These are phyloP conservation scores for Eulacestoma nigropectus DNA, from an alignment of 2,113 vertebrate genomes.

Conservation along the genomic window DNA sequence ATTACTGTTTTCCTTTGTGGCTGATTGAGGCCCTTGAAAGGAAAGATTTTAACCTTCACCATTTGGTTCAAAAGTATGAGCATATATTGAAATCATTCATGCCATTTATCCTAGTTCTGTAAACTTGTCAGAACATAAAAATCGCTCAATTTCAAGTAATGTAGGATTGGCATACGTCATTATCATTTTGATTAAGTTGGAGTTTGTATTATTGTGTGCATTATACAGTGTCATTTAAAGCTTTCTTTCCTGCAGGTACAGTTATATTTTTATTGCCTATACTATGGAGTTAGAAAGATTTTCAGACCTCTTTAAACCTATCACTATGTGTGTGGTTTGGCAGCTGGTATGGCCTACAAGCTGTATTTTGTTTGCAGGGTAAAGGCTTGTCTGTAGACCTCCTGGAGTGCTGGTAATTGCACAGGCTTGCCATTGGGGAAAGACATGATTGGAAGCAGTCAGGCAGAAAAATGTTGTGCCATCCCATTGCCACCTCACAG, in stretches of 20 bases:
- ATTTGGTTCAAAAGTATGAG: slow-evolving; percentile 95
- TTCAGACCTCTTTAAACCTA: slow-evolving; percentile 78
- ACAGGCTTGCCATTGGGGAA: slow-evolving; percentile 86
- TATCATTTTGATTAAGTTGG: slow-evolving; percentile 98
- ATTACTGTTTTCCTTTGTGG: slow-evolving; percentile 99
- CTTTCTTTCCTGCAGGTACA: slow-evolving; percentile 78
- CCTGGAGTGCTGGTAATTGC: slow-evolving; percentile 96
- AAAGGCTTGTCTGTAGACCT: slow-evolving; percentile 90
- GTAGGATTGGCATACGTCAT: slow-evolving; percentile 94
- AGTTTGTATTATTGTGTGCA: slow-evolving; percentile 83
- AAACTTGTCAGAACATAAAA: slow-evolving; percentile 98
- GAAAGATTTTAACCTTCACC: slow-evolving; percentile 99
- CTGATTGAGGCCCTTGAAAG: slow-evolving; percentile 99
- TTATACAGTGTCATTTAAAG: slow-evolving; percentile 79
- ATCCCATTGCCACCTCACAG: slow-evolving; percentile 94
- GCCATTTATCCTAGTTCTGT: slow-evolving; percentile 98
- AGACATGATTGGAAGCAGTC: slow-evolving; percentile 93
- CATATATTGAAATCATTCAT: slow-evolving; percentile 95
- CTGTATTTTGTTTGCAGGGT: slow-evolving; percentile 95
- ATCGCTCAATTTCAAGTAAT: slow-evolving; percentile 87
- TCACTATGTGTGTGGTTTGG: slow-evolving; percentile 90
- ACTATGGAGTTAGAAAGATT: slow-evolving; percentile 75
- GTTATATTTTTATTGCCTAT: slow-evolving; percentile 79
- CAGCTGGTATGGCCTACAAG: slow-evolving; percentile 94
- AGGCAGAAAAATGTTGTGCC: slow-evolving; percentile 97